Base-by-base conservation (phyloP, 2,888 invertebrate genomes). In the Dendrolimus pini region DNA sequence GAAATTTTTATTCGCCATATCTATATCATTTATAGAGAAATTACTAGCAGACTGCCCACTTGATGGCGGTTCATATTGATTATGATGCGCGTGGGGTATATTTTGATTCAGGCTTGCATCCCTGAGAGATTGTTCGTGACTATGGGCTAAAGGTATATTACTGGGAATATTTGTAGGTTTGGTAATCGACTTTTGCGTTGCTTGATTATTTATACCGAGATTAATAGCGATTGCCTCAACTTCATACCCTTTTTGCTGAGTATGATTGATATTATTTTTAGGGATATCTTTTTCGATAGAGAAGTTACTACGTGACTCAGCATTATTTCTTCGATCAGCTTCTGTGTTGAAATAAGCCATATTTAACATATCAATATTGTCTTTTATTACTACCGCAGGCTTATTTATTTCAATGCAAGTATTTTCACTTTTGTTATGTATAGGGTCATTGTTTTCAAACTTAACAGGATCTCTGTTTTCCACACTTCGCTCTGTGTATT, bases 281-380 rank as follows among this genome's bases (percentile, higher is more conserved):
- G 70, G 41, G 52, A 75, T 61, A 18, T 88, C 84, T 64, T 78
- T 72, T 13, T 69, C 56, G 56, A 68, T 60, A 30, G 75, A 65
- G 54, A 72, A 75, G 41, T 72, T 66, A 53, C 80, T 75, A 61
- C 77, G 78, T 13, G 62, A 61, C 52, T 86, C 85, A 47, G 64
- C 72, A 59, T 70, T 77, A 62, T 63, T 75, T 60, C 82, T 73
- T 59, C 83, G 76, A 30, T 85, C 87, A 54, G 64, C 69, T 2
- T 90, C 89, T 7, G 82, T 72, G 61, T 85, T 85, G 75, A 88
- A 78, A 63, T 91, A 91, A 6, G 91, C 90, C 89, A 91, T 89
- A 65, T 90, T 91, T 1, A 91, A 78, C 89, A 91, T 89, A 66
- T 91, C 91, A 53, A 89, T 77, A 63, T 80, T 82, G 62, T 89